Percentiles rank a stretch among this genome's conserved stretches.
These are phyloP conservation scores for Cecropterus lyciades DNA, from an alignment of 1,140 invertebrate genomes.

Conservation along the genomic window DNA sequence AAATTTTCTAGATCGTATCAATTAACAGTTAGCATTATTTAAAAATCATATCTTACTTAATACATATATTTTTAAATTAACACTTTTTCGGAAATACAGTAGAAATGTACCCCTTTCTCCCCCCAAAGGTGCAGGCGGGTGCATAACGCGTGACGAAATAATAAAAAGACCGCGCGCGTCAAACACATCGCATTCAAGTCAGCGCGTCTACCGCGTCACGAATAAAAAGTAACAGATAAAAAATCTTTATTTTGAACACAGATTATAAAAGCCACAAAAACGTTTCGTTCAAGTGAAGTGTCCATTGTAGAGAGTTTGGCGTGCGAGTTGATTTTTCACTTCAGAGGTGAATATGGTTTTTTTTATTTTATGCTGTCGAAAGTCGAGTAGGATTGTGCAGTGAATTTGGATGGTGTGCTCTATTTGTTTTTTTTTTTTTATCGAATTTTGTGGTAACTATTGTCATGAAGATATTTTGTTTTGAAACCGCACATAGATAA, in stretches of 20 bases:
- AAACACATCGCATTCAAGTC: constrained; percentile 53
- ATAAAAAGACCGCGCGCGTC: constrained; percentile 62
- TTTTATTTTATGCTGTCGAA: constrained; percentile 47
- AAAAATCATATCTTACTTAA: too few relatives aligned
- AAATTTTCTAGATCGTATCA: not conserved
- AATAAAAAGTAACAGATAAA: constrained; percentile 41
- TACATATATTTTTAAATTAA: not conserved
- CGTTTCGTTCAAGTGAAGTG: constrained; percentile 77
- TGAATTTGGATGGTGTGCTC: constrained; percentile 32
- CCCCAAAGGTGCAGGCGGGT: constrained; percentile 34
- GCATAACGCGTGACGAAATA: constrained; percentile 68
- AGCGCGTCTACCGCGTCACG: constrained; percentile 54
- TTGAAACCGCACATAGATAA: too few relatives aligned
- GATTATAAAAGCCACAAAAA: constrained; percentile 58
- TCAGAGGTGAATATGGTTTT: constrained; percentile 73
- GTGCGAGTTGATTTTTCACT: constrained; percentile 75
- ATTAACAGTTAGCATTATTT: not conserved
- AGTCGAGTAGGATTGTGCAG: constrained; percentile 40
- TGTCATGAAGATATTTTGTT: not conserved
- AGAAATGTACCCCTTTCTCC: constrained; percentile 19
- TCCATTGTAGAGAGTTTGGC: constrained; percentile 74
- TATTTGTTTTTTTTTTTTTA: not conserved
- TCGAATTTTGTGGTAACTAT: not conserved
- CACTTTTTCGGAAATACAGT: not conserved
- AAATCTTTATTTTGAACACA: constrained; percentile 17